These are phyloP conservation scores for Pogonocichla stellata DNA, from an alignment of 2,113 vertebrate species.

Conservation along the genomic window DNA sequence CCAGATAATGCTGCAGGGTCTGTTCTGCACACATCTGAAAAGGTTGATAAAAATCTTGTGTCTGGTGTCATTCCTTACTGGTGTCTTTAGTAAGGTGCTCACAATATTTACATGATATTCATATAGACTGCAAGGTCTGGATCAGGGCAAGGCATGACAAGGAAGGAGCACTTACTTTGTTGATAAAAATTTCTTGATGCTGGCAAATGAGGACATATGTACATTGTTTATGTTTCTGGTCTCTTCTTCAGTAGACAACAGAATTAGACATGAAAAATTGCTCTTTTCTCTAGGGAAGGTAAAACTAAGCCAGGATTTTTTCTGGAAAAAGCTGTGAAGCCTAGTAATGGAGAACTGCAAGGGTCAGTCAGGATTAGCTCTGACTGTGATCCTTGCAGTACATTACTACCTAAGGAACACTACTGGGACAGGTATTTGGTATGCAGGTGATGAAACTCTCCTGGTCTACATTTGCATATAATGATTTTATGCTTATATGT, in stretches of 20 bases:
- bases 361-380: not conserved
- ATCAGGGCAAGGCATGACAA: not conserved
- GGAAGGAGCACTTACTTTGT: not conserved
- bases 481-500: not conserved
- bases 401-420: not conserved
- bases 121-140: not conserved
- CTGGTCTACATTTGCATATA: not conserved
- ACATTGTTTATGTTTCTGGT: not conserved
- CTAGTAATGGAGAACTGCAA: not conserved
- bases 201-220: not conserved
- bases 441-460: not conserved
- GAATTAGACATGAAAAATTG: not conserved
- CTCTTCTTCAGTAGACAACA: not conserved
- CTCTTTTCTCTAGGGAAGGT: not conserved
- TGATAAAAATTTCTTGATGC: not conserved
- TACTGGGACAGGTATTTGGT: not conserved
- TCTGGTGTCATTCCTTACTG: not conserved
- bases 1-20: not conserved
- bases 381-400: not conserved
- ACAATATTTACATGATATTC: accelerated
- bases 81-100: not conserved
- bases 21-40: not conserved
- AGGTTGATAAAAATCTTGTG: not conserved
- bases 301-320: not conserved
- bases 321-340: not conserved